A percentile compares a stretch with the other conserved stretches of the same genome.
These are phyloP conservation scores for Acanthopleura granulata DNA, from an alignment of 2,888 invertebrate species.

Conservation along the genomic window DNA sequence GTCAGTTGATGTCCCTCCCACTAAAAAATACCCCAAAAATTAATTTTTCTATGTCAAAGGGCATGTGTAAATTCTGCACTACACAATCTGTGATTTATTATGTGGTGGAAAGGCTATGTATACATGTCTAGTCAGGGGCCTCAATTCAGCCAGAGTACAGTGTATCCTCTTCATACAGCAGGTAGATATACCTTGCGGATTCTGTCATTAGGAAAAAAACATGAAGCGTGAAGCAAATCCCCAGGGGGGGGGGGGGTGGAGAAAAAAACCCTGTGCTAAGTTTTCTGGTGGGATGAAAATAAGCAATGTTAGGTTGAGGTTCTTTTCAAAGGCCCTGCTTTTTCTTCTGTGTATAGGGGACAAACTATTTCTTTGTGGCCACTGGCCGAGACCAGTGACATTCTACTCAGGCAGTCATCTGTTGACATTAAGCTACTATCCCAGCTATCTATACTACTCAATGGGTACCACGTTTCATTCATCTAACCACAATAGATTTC, in stretches of 20 bases:
- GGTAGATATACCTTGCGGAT: too few species aligned
- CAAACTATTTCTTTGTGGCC: neutral
- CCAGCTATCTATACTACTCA: too few species aligned
- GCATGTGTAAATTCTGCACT: constrained; percentile 1
- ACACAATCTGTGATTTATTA: constrained; percentile 12
- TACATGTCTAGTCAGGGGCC: too few species aligned
- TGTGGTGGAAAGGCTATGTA: neutral
- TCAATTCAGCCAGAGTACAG: too few species aligned
- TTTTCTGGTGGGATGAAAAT: neutral
- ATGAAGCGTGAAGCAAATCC: neutral
- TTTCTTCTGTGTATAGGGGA: neutral
- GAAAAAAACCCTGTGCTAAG: too few species aligned
- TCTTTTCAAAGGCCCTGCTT: neutral
- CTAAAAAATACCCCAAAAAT: neutral
- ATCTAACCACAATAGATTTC: neutral
- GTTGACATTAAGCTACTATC: neutral
- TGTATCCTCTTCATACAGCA: too few species aligned
- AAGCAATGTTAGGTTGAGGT: constrained; percentile 2
- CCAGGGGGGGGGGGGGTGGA: neutral
- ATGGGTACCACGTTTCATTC: neutral
- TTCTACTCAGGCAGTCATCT: neutral
- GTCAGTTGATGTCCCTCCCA: neutral
- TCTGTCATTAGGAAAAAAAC: neutral
- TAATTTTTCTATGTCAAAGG: constrained; percentile 18
- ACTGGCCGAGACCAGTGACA: neutral